These are phyloP conservation scores for Pelobates cultripes DNA, from an alignment of 2,797 vertebrate genomes.

Conservation along the genomic window DNA sequence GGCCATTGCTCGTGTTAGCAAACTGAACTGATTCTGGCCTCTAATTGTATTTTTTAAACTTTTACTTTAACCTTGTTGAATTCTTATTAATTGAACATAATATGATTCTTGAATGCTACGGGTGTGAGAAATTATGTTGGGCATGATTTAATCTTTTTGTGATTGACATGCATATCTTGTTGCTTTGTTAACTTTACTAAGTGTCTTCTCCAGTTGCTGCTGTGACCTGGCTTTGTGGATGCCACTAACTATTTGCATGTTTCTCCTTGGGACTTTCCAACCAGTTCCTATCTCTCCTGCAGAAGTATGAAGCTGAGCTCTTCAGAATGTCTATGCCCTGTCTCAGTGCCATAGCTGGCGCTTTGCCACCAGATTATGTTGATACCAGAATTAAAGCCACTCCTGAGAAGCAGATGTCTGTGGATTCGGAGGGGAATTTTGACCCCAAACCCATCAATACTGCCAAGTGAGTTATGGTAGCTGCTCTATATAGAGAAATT, in stretches of 20 bases:
- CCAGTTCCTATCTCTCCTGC: slow-evolving; percentile 72
- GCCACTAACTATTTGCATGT: slow-evolving; percentile 67
- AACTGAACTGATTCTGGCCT: no score
- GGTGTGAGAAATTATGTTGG: background rate
- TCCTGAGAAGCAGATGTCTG: slow-evolving; percentile 87
- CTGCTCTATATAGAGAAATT: no score
- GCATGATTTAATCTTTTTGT: slow-evolving; percentile 11
- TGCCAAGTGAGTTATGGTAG: slow-evolving; percentile 78
- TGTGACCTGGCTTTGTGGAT: slow-evolving; percentile 43
- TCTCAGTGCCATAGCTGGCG: slow-evolving; percentile 95
- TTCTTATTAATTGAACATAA: no score
- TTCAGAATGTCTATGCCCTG: slow-evolving; percentile 98
- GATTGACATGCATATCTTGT: slow-evolving; percentile 1
- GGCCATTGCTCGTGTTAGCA: no score
- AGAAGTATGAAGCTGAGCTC: slow-evolving; percentile 95
- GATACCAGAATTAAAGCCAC: slow-evolving; percentile 84
- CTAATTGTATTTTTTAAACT: no score
- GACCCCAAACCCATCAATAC: slow-evolving; percentile 96
- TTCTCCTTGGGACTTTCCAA: slow-evolving; percentile 71
- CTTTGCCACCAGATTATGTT: slow-evolving; percentile 93
- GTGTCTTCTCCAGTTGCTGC: slow-evolving; percentile 53
- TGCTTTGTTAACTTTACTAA: slow-evolving; percentile 42
- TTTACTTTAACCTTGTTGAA: no score
- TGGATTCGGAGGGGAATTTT: slow-evolving; percentile 95
- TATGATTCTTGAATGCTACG: no score